These are phyloP conservation scores for Lutjanus erythropterus DNA, from an alignment of 2,113 vertebrate genomes.

Conservation along the genomic window DNA sequence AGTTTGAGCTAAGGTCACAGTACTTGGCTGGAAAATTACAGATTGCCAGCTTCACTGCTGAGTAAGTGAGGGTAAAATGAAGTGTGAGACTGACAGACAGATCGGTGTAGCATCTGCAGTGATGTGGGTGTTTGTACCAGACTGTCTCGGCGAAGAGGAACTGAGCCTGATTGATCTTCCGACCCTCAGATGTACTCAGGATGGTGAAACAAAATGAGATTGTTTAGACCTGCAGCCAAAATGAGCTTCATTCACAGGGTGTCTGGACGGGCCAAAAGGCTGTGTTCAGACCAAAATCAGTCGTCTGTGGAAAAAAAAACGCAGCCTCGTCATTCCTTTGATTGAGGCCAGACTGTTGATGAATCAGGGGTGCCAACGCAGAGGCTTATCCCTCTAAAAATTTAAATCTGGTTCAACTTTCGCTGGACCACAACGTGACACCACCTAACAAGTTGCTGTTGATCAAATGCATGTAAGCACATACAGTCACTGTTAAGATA, in stretches of 20 bases:
- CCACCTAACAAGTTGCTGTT: no score
- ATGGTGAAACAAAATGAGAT: slow-evolving; percentile 9
- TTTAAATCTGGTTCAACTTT: neutral
- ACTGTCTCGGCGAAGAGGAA: neutral
- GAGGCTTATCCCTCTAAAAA: neutral
- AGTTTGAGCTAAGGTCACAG: neutral
- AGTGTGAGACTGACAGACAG: neutral
- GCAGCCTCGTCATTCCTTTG: neutral
- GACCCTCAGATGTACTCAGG: slow-evolving; percentile 4
- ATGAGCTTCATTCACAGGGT: neutral
- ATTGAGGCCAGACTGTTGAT: neutral
- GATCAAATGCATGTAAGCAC: neutral
- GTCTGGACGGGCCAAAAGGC: neutral
- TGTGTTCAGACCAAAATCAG: neutral
- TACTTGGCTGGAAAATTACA: neutral
- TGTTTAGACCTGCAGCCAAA: neutral
- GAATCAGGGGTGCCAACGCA: no score
- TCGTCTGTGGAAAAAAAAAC: neutral
- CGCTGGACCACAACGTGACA: neutral
- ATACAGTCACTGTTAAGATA: neutral
- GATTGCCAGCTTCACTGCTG: neutral
- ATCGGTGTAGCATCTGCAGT: neutral
- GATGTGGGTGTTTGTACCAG: neutral
- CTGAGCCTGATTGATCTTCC: slow-evolving; percentile 6
- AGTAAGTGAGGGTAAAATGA: neutral